These are phyloP conservation scores for Nesospiza acunhae DNA, from an alignment of 2,113 vertebrate genomes.

Conservation along the genomic window DNA sequence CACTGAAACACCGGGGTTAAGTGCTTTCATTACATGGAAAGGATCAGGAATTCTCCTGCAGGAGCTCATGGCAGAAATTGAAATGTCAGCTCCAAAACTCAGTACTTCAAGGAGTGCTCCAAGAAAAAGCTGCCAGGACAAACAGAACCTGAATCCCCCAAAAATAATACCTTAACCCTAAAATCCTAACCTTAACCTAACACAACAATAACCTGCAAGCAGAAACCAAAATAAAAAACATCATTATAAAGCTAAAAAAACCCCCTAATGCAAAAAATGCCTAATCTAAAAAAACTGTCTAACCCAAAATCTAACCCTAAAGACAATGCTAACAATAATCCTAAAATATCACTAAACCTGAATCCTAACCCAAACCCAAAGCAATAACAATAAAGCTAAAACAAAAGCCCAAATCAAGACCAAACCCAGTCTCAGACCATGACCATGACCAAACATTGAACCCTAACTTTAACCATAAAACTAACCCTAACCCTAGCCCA, in stretches of 20 bases:
- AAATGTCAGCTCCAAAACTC: not conserved
- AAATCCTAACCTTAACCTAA: too few species aligned
- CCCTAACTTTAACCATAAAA: too few species aligned
- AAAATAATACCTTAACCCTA: fast-evolving
- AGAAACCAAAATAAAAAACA: not conserved
- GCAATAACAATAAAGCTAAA: too few species aligned
- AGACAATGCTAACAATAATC: not conserved
- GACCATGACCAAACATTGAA: too few species aligned
- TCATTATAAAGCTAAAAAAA: not conserved
- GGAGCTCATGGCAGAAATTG: fast-evolving
- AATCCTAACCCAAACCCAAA: not conserved
- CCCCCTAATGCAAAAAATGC: fast-evolving
- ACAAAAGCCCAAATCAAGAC: too few species aligned
- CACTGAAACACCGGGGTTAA: fast-evolving
- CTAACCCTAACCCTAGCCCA: too few species aligned
- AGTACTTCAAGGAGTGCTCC: fast-evolving
- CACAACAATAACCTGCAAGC: fast-evolving
- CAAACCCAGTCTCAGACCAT: too few species aligned
- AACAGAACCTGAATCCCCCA: fast-evolving
- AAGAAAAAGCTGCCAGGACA: not conserved
- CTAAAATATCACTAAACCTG: not conserved
- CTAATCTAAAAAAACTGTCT: fast-evolving
- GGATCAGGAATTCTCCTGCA: not conserved
- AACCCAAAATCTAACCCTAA: not conserved
- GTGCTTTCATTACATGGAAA: fast-evolving